Conservation (phyloP, 2,113 vertebrate species). For the Saimiri boliviensis region DNA sequence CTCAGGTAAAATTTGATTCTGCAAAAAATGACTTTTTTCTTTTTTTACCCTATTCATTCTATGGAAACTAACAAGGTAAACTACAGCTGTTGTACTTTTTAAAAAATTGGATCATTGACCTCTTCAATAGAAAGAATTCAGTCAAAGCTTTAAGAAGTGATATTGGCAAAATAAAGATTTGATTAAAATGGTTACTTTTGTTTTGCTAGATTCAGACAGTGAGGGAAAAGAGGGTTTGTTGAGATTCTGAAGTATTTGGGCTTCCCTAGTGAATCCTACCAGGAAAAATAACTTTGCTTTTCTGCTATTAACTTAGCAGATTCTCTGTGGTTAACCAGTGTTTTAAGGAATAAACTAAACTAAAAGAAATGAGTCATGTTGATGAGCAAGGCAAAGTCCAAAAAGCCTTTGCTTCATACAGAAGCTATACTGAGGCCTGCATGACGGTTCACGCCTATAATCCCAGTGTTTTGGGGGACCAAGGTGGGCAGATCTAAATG, state of each 20-base stretch:
- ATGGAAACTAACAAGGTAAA: slow-evolving; percentile 17
- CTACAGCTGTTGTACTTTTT: not conserved
- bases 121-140: slow-evolving; percentile 1
- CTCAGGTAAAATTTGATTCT: not conserved
- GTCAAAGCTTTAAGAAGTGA: slow-evolving; percentile 10
- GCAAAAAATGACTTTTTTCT: not conserved
- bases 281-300: slow-evolving; percentile 43
- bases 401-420: not conserved
- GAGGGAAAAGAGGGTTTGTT: not conserved
- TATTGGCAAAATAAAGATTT: not conserved
- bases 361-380: not conserved
- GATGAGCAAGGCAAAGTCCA: not conserved
- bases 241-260: not conserved
- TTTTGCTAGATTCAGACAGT: not conserved
- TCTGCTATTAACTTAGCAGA: not conserved
- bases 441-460: too few species aligned
- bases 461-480: too few species aligned
- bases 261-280: not conserved
- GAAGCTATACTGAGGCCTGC: not conserved
- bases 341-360: slow-evolving; percentile 17
- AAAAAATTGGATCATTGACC: not conserved
- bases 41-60: slow-evolving; percentile 8
- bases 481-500: too few species aligned
- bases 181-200: slow-evolving; percentile 7
- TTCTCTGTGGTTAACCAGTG: not conserved